Evolutionary conservation across 64 coral and sea anemone species (phyloP), one percentile per base, ranked within the genome.

Genomic region (Porites lutea): DNA sequence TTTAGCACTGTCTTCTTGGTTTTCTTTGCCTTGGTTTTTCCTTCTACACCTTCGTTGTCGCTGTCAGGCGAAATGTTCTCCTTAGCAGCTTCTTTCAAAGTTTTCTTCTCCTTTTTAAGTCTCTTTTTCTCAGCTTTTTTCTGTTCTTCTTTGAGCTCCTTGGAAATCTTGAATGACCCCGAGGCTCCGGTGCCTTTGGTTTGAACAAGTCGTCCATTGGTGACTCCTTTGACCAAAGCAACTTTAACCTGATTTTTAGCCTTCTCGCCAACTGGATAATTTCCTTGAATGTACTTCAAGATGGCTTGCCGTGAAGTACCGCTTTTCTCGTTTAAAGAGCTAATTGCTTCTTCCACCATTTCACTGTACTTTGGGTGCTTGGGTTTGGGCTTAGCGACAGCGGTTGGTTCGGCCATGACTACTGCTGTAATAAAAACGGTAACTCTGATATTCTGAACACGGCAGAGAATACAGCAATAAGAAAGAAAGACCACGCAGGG

Each of bases 341-440:
- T 88, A 47, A 96, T 75, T 7, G 97, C 97, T 89, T 91, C 84
- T 87, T 99, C 97, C 3, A 99, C 74, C 97, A 99, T 99, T 61
- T 66, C 67, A 22, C 53, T 94, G 86, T 99, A 99, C 55, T 97
- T 97, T n/a, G 88, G 57, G 12, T 93, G 47, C 23, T 73, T 60
- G 19, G 77, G 64, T 45, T 99, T 99, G 27, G 77, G 18, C 79
- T 90, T 91, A 2, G 80, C 82, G 9, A 66, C 54, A 65, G 59
- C 75, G 52, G 82, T 47, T 48, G 79, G 70, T 64, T 59, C 73
- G 53, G 59, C 89, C 71, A 86, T 79, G 18, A 15, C 19, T 45
- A 0, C 54, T 57, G 7, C 54, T n/a, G 51, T 75, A 13, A 51
- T 22, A 63, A 76, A 49, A 88, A 51, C 21, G 19, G 77, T 21